Evolutionary conservation across 1,140 invertebrate genomes (phyloP).

Genomic region (Calephelis nemesis): DNA sequence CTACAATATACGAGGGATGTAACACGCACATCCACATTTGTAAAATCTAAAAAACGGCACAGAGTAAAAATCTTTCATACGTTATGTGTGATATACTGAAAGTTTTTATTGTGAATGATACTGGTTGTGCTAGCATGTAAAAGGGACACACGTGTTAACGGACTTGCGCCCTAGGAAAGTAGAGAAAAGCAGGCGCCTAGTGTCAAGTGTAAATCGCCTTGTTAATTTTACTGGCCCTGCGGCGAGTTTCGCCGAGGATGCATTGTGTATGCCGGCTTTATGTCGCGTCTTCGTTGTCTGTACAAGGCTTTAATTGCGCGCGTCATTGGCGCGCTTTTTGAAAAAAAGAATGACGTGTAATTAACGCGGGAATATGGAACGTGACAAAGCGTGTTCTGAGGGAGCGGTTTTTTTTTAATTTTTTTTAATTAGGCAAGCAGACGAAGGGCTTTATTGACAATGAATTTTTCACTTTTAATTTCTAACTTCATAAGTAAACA

Average conservation of each 20-base stretch:
- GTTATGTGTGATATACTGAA: conserved; percentile 26
- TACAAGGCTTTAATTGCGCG: conserved; percentile 76
- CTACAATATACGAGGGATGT: conserved; percentile 42
- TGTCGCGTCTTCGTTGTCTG: conserved; percentile 77
- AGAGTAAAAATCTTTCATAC: conserved; percentile 39
- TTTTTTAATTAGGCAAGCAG: conserved; percentile 73
- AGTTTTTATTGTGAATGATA: conserved; percentile 12
- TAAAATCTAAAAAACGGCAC: conserved; percentile 37
- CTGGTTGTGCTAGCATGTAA: conserved; percentile 30
- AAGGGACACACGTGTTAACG: conserved; percentile 41
- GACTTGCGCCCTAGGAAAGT: conserved; percentile 54
- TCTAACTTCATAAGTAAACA: conserved; percentile 28
- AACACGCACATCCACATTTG: conserved; percentile 31
- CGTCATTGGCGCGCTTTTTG: conserved; percentile 77
- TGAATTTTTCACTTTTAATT: conserved; percentile 48
- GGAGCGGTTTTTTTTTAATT: conserved; percentile 68
- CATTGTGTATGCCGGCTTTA: conserved; percentile 76
- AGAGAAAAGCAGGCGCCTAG: conserved; percentile 72
- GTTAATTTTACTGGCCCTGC: conserved; percentile 76
- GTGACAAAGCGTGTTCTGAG: conserved; percentile 75
- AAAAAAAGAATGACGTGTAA: conserved; percentile 79
- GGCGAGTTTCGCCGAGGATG: conserved; percentile 76
- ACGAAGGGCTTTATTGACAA: conserved; percentile 61
- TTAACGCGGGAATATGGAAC: conserved; percentile 78
- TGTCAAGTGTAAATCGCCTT: conserved; percentile 79